Percentiles rank a stretch among this genome's conserved stretches.
phyloP scores from a whole-genome alignment of 2,888 invertebrate genomes.

The Hyalella azteca region DNA sequence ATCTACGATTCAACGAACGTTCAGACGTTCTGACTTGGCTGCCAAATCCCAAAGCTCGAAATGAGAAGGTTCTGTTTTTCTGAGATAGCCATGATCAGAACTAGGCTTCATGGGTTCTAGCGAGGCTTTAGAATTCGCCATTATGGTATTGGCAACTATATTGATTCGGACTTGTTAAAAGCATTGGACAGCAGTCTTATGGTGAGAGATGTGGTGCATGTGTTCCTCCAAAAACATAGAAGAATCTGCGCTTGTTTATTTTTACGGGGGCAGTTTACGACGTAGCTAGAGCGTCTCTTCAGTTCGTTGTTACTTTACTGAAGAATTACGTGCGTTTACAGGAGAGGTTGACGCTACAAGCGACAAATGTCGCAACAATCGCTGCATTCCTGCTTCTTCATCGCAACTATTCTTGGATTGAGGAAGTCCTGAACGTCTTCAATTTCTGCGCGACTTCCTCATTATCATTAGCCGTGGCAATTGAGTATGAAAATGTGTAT shows the following conservation, averaged over 20 bases:
- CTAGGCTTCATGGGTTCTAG: neutral
- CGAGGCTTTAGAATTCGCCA: neutral
- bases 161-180: slow-evolving; percentile 35
- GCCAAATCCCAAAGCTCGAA: slow-evolving; percentile 1
- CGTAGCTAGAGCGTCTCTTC: neutral
- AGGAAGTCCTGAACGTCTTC: neutral
- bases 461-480: too few species aligned
- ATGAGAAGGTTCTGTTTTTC: neutral
- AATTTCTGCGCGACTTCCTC: neutral
- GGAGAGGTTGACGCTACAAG: neutral
- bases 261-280: slow-evolving; percentile 24
- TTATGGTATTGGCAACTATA: slow-evolving; percentile 21
- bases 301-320: slow-evolving; percentile 7
- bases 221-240: slow-evolving; percentile 20
- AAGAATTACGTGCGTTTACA: slow-evolving; percentile 12
- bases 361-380: slow-evolving; percentile 15
- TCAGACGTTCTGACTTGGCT: neutral
- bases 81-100: neutral
- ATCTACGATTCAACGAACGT: neutral
- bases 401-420: neutral
- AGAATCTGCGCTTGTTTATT: slow-evolving; percentile 26
- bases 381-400: neutral
- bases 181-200: slow-evolving; percentile 27
- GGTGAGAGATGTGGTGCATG: slow-evolving; percentile 33
- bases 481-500: too few species aligned